Evolutionary conservation across 2,888 invertebrate genomes (phyloP), one percentile per base, ranked within the genome.

Genomic region (Melinopterus prodromus): DNA sequence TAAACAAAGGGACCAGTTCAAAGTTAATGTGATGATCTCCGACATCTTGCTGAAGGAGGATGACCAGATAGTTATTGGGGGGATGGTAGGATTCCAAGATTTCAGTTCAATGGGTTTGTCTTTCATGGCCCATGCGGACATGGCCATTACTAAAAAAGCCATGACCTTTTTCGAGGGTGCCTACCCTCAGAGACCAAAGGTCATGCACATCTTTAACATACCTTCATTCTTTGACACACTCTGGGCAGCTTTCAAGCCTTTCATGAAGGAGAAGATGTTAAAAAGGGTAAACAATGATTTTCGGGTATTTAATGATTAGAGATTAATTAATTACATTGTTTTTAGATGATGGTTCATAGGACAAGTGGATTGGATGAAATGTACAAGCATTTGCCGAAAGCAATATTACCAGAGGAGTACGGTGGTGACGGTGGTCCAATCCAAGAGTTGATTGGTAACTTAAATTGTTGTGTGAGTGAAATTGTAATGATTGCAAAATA

Each of bases 401-500:
- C 91, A 2, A 88, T 92, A 74, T 87, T 94, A 74, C 94, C 94
- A 0, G 87, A 86, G 6, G 94, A 94, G 85, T 94, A 94, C 85
- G 94, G 94, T 7, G 94, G 94, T 0, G 90, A 90, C 9, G 92
- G 90, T 53, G 92, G 92, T 0, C 89, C 91, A 35, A 86, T 92
- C 69, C 87, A 90, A 82, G 90, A 91, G 82, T 85, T 92, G 71
- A 90, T 89, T 26, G 53, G 53, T 53, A 53, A 53, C 1, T 53
- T 53, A 9, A 1, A 9, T 12, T 7, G 5, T 53, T 9, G 5
- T 53, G 12, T 53, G 9, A 53, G 16, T n/a, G 15, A 14, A 69
- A 69, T 69, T 69, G 26, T 26, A 26, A 26, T 3, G 26, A 2
- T 26, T 26, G 3, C 26, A 26, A 26, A 26, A 26, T 26, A 69